Evolutionary conservation across 2,888 invertebrate species (phyloP).

Genomic region (Exocentrus adspersus): DNA sequence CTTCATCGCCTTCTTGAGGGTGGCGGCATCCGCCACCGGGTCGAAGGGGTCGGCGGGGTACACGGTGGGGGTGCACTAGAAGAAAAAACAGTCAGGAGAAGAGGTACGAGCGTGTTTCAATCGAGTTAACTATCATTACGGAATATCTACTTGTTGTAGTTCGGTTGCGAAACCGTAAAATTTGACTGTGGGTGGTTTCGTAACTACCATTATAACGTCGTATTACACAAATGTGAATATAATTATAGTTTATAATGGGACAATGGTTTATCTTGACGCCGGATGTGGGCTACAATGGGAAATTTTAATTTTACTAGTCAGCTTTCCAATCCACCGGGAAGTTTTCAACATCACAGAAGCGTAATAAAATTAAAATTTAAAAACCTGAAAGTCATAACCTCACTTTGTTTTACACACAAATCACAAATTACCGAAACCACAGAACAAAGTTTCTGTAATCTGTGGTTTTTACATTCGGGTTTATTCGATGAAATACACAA

Average conservation of each 20-base stretch:
- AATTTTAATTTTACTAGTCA: no score
- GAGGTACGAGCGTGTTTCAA: no score
- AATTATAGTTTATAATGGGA: neutral
- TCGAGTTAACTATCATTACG: no score
- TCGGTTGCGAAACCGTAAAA: no score
- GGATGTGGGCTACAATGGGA: neutral
- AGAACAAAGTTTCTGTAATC: no score
- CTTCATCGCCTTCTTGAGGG: conserved; percentile 90
- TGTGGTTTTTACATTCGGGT: no score
- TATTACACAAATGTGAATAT: no score
- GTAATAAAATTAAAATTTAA: neutral
- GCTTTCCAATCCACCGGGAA: neutral
- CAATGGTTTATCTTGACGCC: neutral
- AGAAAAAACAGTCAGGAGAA: conserved; percentile 33
- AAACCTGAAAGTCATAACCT: no score
- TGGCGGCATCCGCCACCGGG: conserved; percentile 84
- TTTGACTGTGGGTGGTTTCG: no score
- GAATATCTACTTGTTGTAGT: no score
- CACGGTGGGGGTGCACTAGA: conserved; percentile 87
- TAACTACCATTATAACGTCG: no score
- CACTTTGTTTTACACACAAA: neutral
- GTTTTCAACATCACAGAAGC: neutral
- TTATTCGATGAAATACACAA: no score
- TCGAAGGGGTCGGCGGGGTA: conserved; percentile 89
- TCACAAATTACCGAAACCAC: neutral